Conservation (phyloP, 1,140 invertebrate genomes). For the Semibalanus balanoides region DNA sequence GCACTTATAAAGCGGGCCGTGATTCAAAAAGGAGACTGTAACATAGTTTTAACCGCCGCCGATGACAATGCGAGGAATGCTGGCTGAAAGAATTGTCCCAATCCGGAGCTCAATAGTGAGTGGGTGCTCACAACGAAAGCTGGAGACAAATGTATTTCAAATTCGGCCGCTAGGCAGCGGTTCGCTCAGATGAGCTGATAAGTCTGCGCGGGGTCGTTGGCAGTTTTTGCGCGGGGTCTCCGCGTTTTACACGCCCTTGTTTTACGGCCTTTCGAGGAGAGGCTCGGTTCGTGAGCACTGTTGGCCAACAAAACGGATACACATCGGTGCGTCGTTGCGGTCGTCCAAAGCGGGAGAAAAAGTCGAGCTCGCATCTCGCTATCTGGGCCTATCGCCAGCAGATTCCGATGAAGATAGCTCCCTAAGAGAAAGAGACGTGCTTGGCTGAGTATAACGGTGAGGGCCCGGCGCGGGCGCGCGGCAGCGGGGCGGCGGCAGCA, state of each 20-base stretch:
- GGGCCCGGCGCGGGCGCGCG: too few species aligned
- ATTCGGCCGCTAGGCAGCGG: not conserved
- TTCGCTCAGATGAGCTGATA: not conserved
- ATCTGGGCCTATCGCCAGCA: not conserved
- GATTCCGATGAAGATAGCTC: not conserved
- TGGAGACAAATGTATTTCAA: not conserved
- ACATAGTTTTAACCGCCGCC: not conserved
- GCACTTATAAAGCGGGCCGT: not conserved
- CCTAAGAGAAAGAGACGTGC: not conserved
- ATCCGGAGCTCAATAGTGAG: not conserved
- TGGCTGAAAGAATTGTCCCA: not conserved
- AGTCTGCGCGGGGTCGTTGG: not conserved
- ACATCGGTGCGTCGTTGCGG: not conserved
- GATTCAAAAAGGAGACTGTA: not conserved
- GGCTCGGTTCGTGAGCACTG: not conserved
- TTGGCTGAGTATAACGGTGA: not conserved
- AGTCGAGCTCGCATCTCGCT: not conserved
- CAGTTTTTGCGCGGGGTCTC: not conserved
- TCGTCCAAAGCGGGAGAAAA: not conserved
- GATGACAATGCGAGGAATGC: not conserved
- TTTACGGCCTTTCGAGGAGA: not conserved
- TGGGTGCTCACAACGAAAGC: not conserved
- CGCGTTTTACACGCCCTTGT: not conserved
- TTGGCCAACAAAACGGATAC: not conserved
- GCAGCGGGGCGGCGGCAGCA: too few species aligned